These are phyloP conservation scores for Auanema freiburgensis DNA, from an alignment of 2,888 invertebrate genomes.

Conservation along the genomic window DNA sequence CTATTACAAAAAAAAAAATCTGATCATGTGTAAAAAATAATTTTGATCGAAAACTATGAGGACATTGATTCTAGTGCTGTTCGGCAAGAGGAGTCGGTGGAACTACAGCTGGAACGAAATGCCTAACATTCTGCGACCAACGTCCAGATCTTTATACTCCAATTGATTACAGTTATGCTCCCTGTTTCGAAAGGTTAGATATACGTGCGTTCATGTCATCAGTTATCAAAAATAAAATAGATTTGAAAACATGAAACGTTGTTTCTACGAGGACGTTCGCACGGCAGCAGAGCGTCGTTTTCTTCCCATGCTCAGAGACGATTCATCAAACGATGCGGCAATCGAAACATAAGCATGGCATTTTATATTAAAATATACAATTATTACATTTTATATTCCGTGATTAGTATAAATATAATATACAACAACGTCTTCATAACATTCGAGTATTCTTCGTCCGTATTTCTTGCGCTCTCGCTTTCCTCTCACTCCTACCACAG, in stretches of 20 bases:
- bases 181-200: slow-evolving; percentile 47
- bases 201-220: neutral
- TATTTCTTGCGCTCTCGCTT: too few relatives aligned
- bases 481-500: too few relatives aligned
- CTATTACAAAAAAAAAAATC: neutral
- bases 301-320: too few relatives aligned
- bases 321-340: too few relatives aligned
- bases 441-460: too few relatives aligned
- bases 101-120: slow-evolving; percentile 54
- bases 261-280: slow-evolving; percentile 54
- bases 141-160: slow-evolving; percentile 52
- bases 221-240: slow-evolving; percentile 15
- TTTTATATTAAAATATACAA: too few relatives aligned
- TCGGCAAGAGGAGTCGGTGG: slow-evolving; percentile 32
- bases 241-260: slow-evolving; percentile 55
- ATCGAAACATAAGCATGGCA: too few relatives aligned
- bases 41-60: neutral
- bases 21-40: neutral
- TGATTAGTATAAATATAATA: too few relatives aligned
- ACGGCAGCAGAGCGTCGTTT: slow-evolving; percentile 7
- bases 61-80: slow-evolving; percentile 35
- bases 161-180: slow-evolving; percentile 48
- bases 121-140: slow-evolving; percentile 53
- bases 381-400: too few relatives aligned
- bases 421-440: too few relatives aligned